Percentiles rank a stretch among this genome's conserved stretches.
Conservation (phyloP, 2,113 vertebrate genomes). For the Paracanthobrama guichenoti region DNA sequence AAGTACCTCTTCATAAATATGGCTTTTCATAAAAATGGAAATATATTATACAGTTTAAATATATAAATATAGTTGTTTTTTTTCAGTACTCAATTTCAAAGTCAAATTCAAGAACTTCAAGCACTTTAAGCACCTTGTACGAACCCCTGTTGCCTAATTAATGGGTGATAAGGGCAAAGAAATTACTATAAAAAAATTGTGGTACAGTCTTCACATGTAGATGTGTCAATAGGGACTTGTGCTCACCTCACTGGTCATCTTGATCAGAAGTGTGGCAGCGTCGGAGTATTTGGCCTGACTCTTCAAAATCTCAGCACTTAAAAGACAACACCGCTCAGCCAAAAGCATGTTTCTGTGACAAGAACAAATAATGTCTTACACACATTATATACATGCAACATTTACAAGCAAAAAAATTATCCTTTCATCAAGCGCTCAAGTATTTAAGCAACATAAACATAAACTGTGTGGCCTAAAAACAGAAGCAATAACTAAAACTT, state of each 20-base stretch:
- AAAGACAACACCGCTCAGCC: conserved; percentile 93
- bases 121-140: too few species aligned
- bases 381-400: background rate
- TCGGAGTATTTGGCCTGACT: conserved; percentile 96
- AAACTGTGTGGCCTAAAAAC: background rate
- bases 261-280: conserved; percentile 93
- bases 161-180: too few species aligned
- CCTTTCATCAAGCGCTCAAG: background rate
- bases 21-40: too few species aligned
- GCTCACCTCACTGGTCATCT: conserved; percentile 95
- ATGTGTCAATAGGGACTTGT: background rate
- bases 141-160: too few species aligned
- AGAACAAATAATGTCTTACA: background rate
- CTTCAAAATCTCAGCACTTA: conserved; percentile 96
- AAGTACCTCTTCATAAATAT: too few species aligned
- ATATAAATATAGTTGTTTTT: too few species aligned
- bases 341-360: conserved; percentile 88
- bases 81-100: too few species aligned
- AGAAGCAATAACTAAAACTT: background rate
- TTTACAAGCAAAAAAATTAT: too few species aligned
- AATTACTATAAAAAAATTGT: conserved; percentile 50
- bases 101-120: too few species aligned
- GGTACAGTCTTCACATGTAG: background rate
- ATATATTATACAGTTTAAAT: too few species aligned
- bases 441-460: background rate